phyloP scores from a whole-genome alignment of 2,113 vertebrate genomes.

The Microcebus tavaratra region DNA sequence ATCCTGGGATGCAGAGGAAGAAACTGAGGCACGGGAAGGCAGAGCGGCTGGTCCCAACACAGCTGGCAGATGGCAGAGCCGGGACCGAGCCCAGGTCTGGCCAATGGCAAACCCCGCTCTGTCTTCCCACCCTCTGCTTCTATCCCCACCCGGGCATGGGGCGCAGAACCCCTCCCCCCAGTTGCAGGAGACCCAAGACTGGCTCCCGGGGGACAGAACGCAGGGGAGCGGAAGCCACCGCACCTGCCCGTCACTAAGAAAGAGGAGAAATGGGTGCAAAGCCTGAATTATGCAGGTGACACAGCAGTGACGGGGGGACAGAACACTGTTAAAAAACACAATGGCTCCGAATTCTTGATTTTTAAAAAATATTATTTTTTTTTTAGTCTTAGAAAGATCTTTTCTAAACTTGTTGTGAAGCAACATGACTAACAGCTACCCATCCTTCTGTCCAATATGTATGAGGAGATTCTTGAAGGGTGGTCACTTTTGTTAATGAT shows the following conservation, averaged over 20 bases:
- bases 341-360: background rate
- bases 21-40: background rate
- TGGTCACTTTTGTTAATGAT: background rate
- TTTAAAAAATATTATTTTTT: background rate
- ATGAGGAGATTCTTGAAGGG: background rate
- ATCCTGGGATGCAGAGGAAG: background rate
- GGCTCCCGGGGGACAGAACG: background rate
- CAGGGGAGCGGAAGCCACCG: background rate
- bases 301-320: background rate
- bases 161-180: background rate
- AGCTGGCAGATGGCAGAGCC: background rate
- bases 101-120: background rate
- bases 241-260: background rate
- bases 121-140: background rate
- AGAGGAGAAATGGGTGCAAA: background rate
- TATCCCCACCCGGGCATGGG: background rate
- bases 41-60: too few relatives aligned
- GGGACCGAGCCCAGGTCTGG: background rate
- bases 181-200: background rate
- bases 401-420: background rate
- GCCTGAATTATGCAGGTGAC: rapidly evolving
- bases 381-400: background rate
- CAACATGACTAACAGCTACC: background rate
- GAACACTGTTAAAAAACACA: background rate
- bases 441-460: rapidly evolving